Evolutionary conservation across 2,797 vertebrate genomes (phyloP).

Genomic region (Phataginus tetradactyla): DNA sequence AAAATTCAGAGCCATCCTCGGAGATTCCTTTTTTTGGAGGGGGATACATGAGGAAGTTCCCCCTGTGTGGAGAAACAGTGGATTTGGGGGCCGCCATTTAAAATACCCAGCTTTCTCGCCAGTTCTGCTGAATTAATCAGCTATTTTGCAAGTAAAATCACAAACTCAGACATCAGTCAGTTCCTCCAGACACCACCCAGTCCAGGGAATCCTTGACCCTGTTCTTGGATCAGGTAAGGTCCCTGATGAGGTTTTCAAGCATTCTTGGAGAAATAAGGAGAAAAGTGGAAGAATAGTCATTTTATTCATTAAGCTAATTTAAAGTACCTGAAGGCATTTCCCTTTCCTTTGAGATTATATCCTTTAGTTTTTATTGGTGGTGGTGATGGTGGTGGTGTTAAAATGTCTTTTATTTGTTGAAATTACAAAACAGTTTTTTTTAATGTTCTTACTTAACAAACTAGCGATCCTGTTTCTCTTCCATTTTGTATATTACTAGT

Average conservation of each 20-base stretch:
- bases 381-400: not conserved
- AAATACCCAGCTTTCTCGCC: not conserved
- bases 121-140: not conserved
- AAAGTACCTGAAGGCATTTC: not conserved
- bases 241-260: not conserved
- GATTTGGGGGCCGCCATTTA: no score
- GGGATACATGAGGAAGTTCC: fast-evolving
- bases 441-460: not conserved
- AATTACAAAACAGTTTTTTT: not conserved
- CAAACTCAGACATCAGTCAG: not conserved
- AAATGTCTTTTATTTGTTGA: not conserved
- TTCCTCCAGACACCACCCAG: fast-evolving
- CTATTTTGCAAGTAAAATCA: not conserved
- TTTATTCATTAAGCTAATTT: not conserved
- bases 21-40: not conserved
- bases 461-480: not conserved
- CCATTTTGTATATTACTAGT: not conserved
- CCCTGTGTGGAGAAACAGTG: not conserved
- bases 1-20: not conserved
- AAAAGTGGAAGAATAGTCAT: not conserved
- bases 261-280: not conserved
- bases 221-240: not conserved
- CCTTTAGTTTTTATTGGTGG: not conserved
- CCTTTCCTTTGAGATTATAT: not conserved
- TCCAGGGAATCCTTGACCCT: not conserved